Percentiles rank a stretch among this genome's conserved stretches.
phyloP scores from a whole-genome alignment of 2,888 invertebrate species.

The Rhopalosiphum nymphaeae region DNA sequence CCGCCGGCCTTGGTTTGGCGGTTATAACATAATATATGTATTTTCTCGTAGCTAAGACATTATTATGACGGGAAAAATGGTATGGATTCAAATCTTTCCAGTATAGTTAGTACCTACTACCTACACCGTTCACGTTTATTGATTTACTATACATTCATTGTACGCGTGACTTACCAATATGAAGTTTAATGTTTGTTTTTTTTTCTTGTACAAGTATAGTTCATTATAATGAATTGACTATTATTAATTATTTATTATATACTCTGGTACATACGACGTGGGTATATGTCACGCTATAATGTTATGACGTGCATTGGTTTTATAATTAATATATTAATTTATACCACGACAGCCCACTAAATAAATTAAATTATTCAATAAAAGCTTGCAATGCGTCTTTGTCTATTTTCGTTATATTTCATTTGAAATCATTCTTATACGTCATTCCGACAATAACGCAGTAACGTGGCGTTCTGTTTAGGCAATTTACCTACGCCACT shows the following conservation, averaged over 20 bases:
- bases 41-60: neutral
- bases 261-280: neutral
- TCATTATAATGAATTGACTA: neutral
- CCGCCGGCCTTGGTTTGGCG: neutral
- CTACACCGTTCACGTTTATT: neutral
- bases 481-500: neutral
- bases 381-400: neutral
- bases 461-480: neutral
- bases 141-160: neutral
- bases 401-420: neutral
- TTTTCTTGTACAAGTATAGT: neutral
- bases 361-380: neutral
- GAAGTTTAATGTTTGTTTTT: neutral
- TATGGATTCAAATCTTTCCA: neutral
- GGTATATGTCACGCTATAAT: neutral
- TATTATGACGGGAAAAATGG: neutral
- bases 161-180: neutral
- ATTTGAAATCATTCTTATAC: neutral
- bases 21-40: neutral
- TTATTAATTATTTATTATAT: neutral
- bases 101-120: no score
- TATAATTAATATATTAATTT: neutral
- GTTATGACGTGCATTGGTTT: neutral
- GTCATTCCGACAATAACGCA: neutral
- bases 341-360: neutral